Evolutionary conservation across 2,113 vertebrate genomes (phyloP).

Genomic region (Astatoreochromis straeleni): DNA sequence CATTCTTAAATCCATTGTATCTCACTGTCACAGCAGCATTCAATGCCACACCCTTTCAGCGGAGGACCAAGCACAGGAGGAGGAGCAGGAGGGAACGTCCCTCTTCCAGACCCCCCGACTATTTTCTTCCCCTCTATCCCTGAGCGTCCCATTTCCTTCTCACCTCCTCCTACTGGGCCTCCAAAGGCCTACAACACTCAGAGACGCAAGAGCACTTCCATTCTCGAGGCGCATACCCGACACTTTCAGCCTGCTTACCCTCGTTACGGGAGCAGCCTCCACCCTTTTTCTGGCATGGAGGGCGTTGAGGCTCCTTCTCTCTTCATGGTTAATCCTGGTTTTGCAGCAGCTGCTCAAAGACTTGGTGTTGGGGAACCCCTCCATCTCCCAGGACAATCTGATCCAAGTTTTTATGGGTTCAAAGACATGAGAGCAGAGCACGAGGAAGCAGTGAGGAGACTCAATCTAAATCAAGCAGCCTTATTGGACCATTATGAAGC

Average conservation of each 20-base stretch:
- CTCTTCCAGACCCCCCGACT: constrained; percentile 76
- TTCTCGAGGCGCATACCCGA: constrained; percentile 91
- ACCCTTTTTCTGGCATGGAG: constrained; percentile 77
- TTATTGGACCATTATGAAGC: constrained; percentile 75
- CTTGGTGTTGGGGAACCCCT: constrained; percentile 78
- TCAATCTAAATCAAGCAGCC: constrained; percentile 86
- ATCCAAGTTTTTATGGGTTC: constrained; percentile 75
- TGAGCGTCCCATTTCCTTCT: constrained; percentile 92
- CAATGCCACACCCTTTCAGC: constrained; percentile 79
- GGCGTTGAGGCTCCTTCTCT: constrained; percentile 35
- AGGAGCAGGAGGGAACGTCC: constrained; percentile 68
- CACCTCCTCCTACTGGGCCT: constrained; percentile 87
- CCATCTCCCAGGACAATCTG: constrained; percentile 73
- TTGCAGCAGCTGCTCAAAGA: constrained; percentile 75
- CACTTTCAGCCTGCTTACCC: constrained; percentile 87
- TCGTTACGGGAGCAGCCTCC: constrained; percentile 82
- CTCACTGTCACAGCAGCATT: constrained; percentile 87
- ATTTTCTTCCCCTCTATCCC: constrained; percentile 90
- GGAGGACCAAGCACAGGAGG: constrained; percentile 68
- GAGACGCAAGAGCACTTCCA: constrained; percentile 96
- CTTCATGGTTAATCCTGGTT: constrained; percentile 71
- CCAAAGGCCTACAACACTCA: constrained; percentile 87
- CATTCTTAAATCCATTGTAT: constrained; percentile 84
- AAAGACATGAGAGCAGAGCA: constrained; percentile 81
- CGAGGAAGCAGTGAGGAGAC: constrained; percentile 78